Conservation (phyloP, 1,140 invertebrate genomes). For the Anoplophora glabripennis region DNA sequence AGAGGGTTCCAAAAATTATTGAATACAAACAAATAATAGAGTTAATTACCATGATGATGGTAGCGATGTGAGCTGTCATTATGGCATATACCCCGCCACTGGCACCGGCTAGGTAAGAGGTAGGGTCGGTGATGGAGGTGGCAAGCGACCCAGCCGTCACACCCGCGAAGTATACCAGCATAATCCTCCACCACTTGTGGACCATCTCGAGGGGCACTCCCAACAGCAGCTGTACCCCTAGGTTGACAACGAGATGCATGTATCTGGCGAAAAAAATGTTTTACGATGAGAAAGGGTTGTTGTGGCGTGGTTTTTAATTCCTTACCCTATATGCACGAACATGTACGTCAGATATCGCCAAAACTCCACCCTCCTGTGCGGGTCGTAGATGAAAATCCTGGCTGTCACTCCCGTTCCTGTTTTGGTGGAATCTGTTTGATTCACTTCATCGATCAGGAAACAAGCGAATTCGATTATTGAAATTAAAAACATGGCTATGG, state of each 20-base stretch:
- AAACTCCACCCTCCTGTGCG: conserved; percentile 77
- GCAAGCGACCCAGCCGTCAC: conserved; percentile 81
- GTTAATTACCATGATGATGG: conserved; percentile 78
- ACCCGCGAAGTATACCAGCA: conserved; percentile 75
- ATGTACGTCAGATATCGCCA: conserved; percentile 94
- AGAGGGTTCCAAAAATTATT: not conserved
- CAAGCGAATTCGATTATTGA: conserved; percentile 67
- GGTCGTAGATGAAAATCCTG: conserved; percentile 27
- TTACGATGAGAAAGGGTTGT: not conserved
- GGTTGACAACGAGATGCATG: conserved; percentile 83
- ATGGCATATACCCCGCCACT: conserved; percentile 95
- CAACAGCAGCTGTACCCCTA: conserved; percentile 86
- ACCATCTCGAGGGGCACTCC: conserved; percentile 94
- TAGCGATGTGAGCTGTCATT: conserved; percentile 92
- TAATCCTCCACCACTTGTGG: conserved; percentile 88
- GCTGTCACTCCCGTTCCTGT: conserved; percentile 23
- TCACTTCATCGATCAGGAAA: conserved; percentile 49
- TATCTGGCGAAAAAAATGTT: conserved; percentile 53
- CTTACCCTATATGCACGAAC: conserved; percentile 89
- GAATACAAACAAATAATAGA: no score
- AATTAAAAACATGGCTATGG: conserved; percentile 77
- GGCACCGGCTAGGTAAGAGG: conserved; percentile 85
- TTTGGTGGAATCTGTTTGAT: conserved; percentile 24
- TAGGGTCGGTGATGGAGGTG: conserved; percentile 84
- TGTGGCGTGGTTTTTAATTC: not conserved